Conservation (phyloP, 2,113 vertebrate species). For the Microcebus ravelobensis region DNA sequence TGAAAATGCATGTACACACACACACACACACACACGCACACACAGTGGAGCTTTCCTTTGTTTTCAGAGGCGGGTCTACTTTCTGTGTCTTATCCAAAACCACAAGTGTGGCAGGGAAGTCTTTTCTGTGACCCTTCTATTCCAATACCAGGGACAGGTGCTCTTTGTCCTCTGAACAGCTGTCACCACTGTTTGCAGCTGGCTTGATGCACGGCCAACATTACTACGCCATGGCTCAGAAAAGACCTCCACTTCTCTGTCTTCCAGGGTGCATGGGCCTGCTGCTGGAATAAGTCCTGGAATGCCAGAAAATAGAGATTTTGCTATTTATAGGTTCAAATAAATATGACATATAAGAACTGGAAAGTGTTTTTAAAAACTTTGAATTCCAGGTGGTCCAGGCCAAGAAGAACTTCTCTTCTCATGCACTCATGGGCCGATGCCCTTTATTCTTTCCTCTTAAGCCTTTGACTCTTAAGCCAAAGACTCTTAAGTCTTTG, state of each 20-base stretch:
- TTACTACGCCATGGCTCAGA: neutral
- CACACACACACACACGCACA: no score
- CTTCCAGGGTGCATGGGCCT: neutral
- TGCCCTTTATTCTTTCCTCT: neutral
- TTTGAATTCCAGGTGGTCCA: neutral
- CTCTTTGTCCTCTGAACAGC: neutral
- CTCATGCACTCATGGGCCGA: no score
- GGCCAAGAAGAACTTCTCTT: neutral
- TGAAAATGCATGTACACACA: neutral
- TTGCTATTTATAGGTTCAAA: neutral
- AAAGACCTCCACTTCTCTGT: neutral
- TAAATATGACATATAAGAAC: neutral
- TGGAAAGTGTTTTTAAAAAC: neutral
- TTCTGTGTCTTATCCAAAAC: neutral
- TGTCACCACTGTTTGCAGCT: conserved; percentile 3
- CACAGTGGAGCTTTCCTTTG: neutral
- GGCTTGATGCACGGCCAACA: neutral
- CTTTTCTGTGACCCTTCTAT: neutral
- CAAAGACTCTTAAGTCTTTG: neutral
- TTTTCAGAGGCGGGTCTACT: neutral
- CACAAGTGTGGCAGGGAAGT: neutral
- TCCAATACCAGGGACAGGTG: neutral
- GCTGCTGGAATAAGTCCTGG: neutral
- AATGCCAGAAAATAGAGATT: neutral
- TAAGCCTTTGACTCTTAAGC: neutral